Base-by-base conservation (phyloP, 2,797 vertebrate genomes). In the Peromyscus nudipes region DNA sequence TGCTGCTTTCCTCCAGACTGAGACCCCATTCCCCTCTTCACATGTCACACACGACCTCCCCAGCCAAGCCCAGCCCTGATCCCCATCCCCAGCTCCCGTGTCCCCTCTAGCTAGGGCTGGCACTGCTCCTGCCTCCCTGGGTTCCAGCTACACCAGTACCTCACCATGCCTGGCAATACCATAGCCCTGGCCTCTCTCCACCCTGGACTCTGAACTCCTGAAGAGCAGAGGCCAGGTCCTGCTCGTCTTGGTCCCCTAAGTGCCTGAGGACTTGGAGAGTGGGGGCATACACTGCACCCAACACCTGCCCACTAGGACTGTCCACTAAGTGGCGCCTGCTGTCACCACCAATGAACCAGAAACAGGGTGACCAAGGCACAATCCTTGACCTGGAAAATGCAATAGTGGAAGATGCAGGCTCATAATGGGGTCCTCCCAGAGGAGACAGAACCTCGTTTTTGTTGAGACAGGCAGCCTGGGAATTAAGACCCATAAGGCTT, bases 321-420 rank as follows among this genome's bases (percentile, higher is more conserved):
- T 1, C 49, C 3, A 0, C 62, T n/a, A 25, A 0, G 0, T 2
- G 9, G 80, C 5, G 19, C 65, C 76, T 23, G 16, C 80, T 31
- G 0, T 0, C 11, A 40, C 83, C 43, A 37, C 23, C 67, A 0
- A 27, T 16, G 55, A 49, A 67, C 55, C 29, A 10, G 76, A 34
- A 0, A 0, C 25, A 0, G 6, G 10, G 34, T 1, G 17, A 64
- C 4, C 10, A 1, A 8, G 49, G 10, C 0, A 0, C 3, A 1
- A 21, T 4, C 69, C 77, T 16, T 1, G 19, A 27, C 65, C 90
- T 1, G 0, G 40, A 65, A 62, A 46, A n/a, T 0, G 0, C 1
- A 6, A 0, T 3, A 46, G 17, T 19, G 14, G 52, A 2, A 55
- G 80, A 62, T 43, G 4, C 89, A 71, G n/a, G 84, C 9, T 21